Percentiles rank a stretch among this genome's conserved stretches.
phyloP scores from a whole-genome alignment of 2,888 invertebrate species.

The Prenolepis imparis region DNA sequence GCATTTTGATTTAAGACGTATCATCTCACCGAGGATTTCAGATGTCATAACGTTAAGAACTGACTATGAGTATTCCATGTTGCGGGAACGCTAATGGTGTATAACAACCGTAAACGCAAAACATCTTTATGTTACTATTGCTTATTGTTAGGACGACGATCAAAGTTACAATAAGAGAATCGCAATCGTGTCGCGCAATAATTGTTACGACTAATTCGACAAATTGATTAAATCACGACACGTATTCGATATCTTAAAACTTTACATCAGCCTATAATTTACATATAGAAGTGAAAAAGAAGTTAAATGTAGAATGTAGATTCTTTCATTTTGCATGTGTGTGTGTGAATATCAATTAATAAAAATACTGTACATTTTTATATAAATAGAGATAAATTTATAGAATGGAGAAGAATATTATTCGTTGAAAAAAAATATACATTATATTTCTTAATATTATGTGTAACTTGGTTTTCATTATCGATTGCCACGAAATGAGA shows the following conservation, averaged over 20 bases:
- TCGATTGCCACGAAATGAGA: slow-evolving; percentile 23
- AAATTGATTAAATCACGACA: not conserved
- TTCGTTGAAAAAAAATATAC: slow-evolving; percentile 3
- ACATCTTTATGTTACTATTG: slow-evolving; percentile 8
- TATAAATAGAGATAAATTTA: not conserved
- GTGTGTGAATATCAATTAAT: not conserved
- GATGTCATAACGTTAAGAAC: slow-evolving; percentile 67
- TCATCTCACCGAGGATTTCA: slow-evolving; percentile 64
- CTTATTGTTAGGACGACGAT: slow-evolving; percentile 8
- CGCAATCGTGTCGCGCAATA: no score
- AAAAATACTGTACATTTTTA: not conserved
- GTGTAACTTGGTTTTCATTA: slow-evolving; percentile 11
- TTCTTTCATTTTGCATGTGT: not conserved
- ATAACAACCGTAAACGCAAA: slow-evolving; percentile 14
- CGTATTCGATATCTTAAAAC: not conserved
- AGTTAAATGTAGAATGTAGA: not conserved
- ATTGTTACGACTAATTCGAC: not conserved
- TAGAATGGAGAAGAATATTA: slow-evolving; percentile 12
- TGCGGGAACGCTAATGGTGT: slow-evolving; percentile 7
- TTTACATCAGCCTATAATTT: not conserved
- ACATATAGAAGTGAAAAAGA: not conserved
- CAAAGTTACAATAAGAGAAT: not conserved
- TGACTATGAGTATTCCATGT: not conserved
- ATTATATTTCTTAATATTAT: slow-evolving; percentile 7
- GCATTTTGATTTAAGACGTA: slow-evolving; percentile 71